Evolutionary conservation across 2,113 vertebrate genomes (phyloP), one percentile per base, ranked within the genome.

Genomic region (Seriola dumerili): DNA sequence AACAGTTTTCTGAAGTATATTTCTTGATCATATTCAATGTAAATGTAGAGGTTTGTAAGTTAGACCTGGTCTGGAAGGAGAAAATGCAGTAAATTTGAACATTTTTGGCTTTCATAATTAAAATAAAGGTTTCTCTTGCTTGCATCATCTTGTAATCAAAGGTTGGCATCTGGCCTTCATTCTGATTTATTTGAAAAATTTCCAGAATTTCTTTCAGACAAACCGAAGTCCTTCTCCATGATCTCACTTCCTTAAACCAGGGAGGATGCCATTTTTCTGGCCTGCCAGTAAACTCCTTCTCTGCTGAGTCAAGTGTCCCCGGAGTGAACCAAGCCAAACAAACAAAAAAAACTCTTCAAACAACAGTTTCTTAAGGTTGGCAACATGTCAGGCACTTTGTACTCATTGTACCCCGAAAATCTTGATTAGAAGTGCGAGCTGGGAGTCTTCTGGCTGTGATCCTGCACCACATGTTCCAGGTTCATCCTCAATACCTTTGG

Each of bases 311-410:
- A 81, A 6, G 11, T 23, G 23, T 57, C n/a, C 36, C 13, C 42
- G 23, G 23, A 7, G 29, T 5, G 2, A 63, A 57, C 73, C n/a
- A 11, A 70, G 40, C 23, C 54, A 16, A 17, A 36, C 4, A 36
- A 36, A 36, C 4, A 52, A 8, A 38, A 44, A 50, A 78, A n/a
- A 8, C 46, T 66, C 79, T 83, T 34, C 36, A 72, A 62, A 7
- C 17, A 79, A 57, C 36, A 44, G 1, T 80, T 72, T 66, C 52
- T 58, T 54, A 52, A 69, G 17, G 9, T 23, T 76, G 63, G 54
- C 62, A 44, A 5, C 42, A 9, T 3, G 7, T 44, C 42, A 44
- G 9, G 2, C 9, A 13, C 34, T n/a, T 44, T 52, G 44, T 70
- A 10, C 23, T 61, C 29, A 29, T 29, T 29, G 2, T 29, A 3